Conservation (phyloP, 2,888 invertebrate genomes). For the Charanyca ferruginea region DNA sequence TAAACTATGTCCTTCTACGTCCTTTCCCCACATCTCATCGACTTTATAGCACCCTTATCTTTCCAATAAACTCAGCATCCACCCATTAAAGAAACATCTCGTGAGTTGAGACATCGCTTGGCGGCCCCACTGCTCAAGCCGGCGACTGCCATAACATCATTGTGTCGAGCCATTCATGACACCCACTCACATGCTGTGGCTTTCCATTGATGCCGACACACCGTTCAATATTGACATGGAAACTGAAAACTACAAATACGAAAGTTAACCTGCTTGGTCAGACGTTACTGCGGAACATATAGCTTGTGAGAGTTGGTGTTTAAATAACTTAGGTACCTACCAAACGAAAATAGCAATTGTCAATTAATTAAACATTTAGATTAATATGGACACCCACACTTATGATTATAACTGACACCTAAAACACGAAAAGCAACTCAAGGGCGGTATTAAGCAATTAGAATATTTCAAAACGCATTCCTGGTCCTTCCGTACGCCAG, state of each 20-base stretch:
- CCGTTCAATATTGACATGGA: not conserved
- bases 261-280: not conserved
- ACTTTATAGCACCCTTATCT: slow-evolving; percentile 36
- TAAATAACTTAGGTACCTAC: not conserved
- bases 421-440: slow-evolving; percentile 49
- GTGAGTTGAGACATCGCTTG: slow-evolving; percentile 51
- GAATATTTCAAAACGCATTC: slow-evolving; percentile 60
- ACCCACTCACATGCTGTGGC: slow-evolving; percentile 56
- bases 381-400: slow-evolving; percentile 42
- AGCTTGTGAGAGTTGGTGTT: not conserved
- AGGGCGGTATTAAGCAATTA: slow-evolving; percentile 64
- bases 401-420: slow-evolving; percentile 58
- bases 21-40: slow-evolving; percentile 28
- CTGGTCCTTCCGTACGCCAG: slow-evolving; percentile 61
- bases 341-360: not conserved
- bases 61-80: slow-evolving; percentile 36
- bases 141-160: slow-evolving; percentile 64
- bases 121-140: slow-evolving; percentile 38
- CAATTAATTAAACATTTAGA: slow-evolving; percentile 41
- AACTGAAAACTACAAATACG: not conserved
- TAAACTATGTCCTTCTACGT: slow-evolving; percentile 7
- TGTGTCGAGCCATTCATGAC: slow-evolving; percentile 66
- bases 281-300: not conserved
- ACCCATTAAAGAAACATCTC: slow-evolving; percentile 47
- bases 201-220: slow-evolving; percentile 63